These are phyloP conservation scores for Mesorhabditis belari DNA, from an alignment of 2,888 invertebrate species.

Conservation along the genomic window DNA sequence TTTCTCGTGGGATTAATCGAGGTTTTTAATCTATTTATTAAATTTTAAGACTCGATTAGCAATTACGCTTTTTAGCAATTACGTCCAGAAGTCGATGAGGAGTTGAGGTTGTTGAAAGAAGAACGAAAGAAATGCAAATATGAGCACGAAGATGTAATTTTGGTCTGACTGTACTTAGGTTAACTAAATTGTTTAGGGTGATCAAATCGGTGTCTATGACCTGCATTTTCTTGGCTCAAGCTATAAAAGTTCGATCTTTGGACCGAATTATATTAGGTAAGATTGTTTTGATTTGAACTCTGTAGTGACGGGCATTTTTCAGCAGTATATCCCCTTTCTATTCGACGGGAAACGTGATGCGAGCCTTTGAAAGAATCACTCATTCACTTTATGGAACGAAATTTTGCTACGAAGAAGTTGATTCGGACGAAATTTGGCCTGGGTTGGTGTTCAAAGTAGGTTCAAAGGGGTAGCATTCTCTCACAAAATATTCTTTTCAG, in stretches of 20 bases:
- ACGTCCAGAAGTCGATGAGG: slow-evolving; percentile 28
- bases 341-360: neutral
- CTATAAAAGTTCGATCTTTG: neutral
- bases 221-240: neutral
- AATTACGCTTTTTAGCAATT: slow-evolving; percentile 11
- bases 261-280: too few relatives aligned
- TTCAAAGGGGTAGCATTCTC: slow-evolving; percentile 50
- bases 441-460: slow-evolving; percentile 80
- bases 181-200: slow-evolving; percentile 1
- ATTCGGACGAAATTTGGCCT: slow-evolving; percentile 77
- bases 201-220: neutral
- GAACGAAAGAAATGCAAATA: slow-evolving; percentile 21
- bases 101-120: slow-evolving; percentile 35
- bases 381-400: slow-evolving; percentile 25
- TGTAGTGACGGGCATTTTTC: too few relatives aligned
- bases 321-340: too few relatives aligned
- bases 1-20: slow-evolving; percentile 42
- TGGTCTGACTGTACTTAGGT: neutral
- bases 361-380: neutral
- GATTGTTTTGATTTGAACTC: too few relatives aligned
- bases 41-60: neutral
- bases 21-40: too few relatives aligned
- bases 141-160: slow-evolving; percentile 4
- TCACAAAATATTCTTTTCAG: slow-evolving; percentile 9
- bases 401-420: slow-evolving; percentile 19